phyloP scores from a whole-genome alignment of 2,797 vertebrate genomes.

The Brotula barbata region DNA sequence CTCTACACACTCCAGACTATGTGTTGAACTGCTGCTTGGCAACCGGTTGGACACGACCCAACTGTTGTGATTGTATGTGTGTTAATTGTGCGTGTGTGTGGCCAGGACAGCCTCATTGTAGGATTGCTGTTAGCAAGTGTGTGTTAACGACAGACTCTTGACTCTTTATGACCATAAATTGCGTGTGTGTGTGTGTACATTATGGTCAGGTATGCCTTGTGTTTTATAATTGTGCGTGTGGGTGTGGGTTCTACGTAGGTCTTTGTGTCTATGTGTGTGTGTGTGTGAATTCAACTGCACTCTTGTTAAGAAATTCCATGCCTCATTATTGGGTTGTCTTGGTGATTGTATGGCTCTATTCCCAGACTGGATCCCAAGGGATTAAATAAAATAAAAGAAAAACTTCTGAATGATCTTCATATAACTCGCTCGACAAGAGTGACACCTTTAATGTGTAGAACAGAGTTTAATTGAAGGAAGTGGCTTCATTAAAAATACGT shows the following conservation, averaged over 20 bases:
- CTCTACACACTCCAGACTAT: constrained; percentile 75
- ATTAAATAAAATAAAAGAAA: constrained; percentile 58
- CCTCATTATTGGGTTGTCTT: constrained; percentile 77
- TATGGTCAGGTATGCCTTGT: constrained; percentile 54
- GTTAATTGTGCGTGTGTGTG: constrained; percentile 21
- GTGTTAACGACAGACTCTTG: constrained; percentile 50
- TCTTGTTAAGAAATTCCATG: constrained; percentile 78
- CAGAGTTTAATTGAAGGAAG: constrained; percentile 57
- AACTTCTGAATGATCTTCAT: constrained; percentile 69
- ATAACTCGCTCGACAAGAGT: constrained; percentile 57
- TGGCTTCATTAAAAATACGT: constrained; percentile 53
- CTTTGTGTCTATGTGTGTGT: constrained; percentile 43
- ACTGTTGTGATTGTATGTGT: constrained; percentile 63
- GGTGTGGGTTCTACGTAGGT: constrained; percentile 30
- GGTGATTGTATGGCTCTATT: constrained; percentile 73
- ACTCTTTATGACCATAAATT: constrained; percentile 49
- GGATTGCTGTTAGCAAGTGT: constrained; percentile 51
- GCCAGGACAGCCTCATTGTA: constrained; percentile 48
- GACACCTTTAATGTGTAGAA: constrained; percentile 56
- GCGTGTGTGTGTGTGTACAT: constrained; percentile 30
- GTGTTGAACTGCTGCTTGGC: constrained; percentile 73
- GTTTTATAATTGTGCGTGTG: constrained; percentile 48
- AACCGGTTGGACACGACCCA: constrained; percentile 75
- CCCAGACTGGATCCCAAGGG: constrained; percentile 72
- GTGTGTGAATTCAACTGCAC: constrained; percentile 62